A percentile compares a stretch with the other conserved stretches of the same genome.
phyloP scores from a whole-genome alignment of 1,140 invertebrate species.

The Drosophila albomicans region DNA sequence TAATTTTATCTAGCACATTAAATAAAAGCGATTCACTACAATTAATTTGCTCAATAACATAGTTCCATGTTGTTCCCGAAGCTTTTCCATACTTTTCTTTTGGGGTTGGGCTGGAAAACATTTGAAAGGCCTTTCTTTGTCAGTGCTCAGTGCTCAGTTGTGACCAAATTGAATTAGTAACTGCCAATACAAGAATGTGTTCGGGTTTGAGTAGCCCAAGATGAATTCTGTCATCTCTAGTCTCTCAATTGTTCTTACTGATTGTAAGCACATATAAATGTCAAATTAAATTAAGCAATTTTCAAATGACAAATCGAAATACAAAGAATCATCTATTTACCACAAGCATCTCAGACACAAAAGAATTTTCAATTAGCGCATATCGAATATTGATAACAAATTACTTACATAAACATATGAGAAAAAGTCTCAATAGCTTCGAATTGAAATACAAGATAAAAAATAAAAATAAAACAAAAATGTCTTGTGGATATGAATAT shows the following conservation, averaged over 20 bases:
- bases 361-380: background rate
- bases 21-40: too few relatives aligned
- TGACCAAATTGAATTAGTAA: background rate
- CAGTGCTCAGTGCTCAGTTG: background rate
- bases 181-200: background rate
- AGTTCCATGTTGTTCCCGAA: too few relatives aligned
- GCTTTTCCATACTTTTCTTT: too few relatives aligned
- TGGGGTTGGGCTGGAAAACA: too few relatives aligned
- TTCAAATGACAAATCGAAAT: background rate
- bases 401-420: background rate
- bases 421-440: constrained; percentile 5
- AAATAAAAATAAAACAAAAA: constrained; percentile 2
- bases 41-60: too few relatives aligned
- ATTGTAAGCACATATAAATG: too few relatives aligned
- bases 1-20: too few relatives aligned
- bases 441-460: background rate
- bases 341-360: constrained; percentile 3
- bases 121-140: too few relatives aligned
- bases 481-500: constrained; percentile 7
- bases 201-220: too few relatives aligned
- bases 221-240: too few relatives aligned
- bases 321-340: background rate
- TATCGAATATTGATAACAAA: background rate
- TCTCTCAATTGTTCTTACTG: too few relatives aligned
- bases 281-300: background rate